These are phyloP conservation scores for Salticus scenicus DNA, from an alignment of 2,888 invertebrate species.

Conservation along the genomic window DNA sequence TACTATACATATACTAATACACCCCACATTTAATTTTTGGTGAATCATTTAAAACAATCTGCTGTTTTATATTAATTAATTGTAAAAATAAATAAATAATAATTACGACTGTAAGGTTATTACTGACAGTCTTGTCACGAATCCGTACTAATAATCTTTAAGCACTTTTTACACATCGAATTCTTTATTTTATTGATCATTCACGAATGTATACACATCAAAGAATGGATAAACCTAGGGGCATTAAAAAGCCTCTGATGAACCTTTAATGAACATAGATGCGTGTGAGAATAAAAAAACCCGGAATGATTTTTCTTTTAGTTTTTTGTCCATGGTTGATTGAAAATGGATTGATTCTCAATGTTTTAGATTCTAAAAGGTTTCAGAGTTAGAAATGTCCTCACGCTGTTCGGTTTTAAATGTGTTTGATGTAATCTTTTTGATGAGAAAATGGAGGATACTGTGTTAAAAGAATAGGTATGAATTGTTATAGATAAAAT, in stretches of 20 bases:
- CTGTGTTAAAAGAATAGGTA: too few species aligned
- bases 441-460: too few species aligned
- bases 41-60: too few species aligned
- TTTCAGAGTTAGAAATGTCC: not conserved
- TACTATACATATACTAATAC: too few species aligned
- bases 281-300: not conserved
- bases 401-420: not conserved
- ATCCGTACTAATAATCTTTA: not conserved
- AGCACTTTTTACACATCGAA: not conserved
- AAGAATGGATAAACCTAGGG: not conserved
- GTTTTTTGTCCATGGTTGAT: not conserved
- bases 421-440: too few species aligned
- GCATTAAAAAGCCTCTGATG: not conserved
- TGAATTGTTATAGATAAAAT: too few species aligned
- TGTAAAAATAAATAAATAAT: not conserved
- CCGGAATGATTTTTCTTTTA: conserved; percentile 2
- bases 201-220: not conserved
- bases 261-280: not conserved
- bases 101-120: not conserved
- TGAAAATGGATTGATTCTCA: not conserved
- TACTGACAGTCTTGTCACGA: not conserved
- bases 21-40: too few species aligned
- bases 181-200: not conserved
- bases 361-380: not conserved
- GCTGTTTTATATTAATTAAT: not conserved